Evolutionary conservation across 1,140 invertebrate species (phyloP).

Genomic region (Musca vetustissima): DNA sequence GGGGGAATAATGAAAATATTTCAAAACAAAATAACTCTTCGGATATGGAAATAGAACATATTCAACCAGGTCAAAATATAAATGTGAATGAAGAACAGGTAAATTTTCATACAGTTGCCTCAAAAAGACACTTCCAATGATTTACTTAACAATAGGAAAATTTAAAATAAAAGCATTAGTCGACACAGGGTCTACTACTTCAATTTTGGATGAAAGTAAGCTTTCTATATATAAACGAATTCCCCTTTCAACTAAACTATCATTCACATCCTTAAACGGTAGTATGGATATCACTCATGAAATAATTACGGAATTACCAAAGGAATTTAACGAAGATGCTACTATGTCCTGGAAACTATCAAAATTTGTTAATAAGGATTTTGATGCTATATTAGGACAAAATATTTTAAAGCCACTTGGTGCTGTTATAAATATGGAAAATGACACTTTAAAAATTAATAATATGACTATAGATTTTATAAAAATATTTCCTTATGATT

Average conservation of each 20-base stretch:
- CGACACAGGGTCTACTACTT: not conserved
- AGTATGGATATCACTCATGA: not conserved
- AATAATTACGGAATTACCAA: not conserved
- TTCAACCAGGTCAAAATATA: not conserved
- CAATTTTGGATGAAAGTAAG: not conserved
- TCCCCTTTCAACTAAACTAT: not conserved
- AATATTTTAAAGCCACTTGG: not conserved
- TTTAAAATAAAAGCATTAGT: not conserved
- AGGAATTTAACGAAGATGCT: not conserved
- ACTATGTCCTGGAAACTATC: not conserved
- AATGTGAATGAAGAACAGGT: not conserved
- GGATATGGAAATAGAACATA: not conserved
- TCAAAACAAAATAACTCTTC: not conserved
- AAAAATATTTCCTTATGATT: too few species aligned
- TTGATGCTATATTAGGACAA: not conserved
- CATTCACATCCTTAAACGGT: not conserved
- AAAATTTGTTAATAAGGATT: not conserved
- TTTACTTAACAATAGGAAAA: not conserved
- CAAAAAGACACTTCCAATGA: not conserved
- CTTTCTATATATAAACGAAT: not conserved
- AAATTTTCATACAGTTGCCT: constrained; percentile 6
- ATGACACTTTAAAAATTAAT: not conserved
- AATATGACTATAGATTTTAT: too few species aligned
- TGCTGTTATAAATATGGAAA: not conserved
- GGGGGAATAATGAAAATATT: not conserved